A percentile compares a stretch with the other conserved stretches of the same genome.
Evolutionary conservation across 2,797 vertebrate genomes (phyloP).

Genomic region (Limnodromus scolopaceus): DNA sequence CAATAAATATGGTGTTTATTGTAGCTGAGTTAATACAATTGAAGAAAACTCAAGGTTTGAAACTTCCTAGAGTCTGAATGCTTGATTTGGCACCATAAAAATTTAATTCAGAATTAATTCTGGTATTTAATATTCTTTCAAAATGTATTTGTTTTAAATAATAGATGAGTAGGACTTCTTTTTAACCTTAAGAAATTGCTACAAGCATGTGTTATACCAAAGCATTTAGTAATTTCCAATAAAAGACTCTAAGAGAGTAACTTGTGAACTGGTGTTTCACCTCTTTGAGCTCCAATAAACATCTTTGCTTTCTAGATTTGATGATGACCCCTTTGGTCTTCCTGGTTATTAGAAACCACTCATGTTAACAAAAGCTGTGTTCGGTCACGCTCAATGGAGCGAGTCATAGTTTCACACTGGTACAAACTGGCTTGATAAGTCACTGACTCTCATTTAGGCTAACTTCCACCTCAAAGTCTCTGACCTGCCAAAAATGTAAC

Average conservation of each 20-base stretch:
- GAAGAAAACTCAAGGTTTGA: neutral
- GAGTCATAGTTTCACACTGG: neutral
- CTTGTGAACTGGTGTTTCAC: neutral
- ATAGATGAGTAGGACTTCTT: neutral
- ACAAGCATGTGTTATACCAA: neutral
- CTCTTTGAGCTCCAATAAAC: neutral
- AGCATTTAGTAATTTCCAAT: neutral
- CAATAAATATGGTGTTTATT: rapidly evolving
- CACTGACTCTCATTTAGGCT: neutral
- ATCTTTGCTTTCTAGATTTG: neutral
- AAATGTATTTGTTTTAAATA: neutral
- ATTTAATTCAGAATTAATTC: neutral
- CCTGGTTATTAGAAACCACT: neutral
- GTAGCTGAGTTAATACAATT: neutral
- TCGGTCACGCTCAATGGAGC: neutral
- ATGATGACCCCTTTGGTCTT: neutral
- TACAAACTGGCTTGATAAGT: neutral
- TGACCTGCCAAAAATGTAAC: neutral
- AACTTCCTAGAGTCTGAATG: neutral
- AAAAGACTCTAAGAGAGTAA: neutral
- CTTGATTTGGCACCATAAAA: neutral
- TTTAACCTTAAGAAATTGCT: neutral
- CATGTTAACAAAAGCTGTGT: neutral
- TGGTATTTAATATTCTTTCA: neutral
- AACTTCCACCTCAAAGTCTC: neutral